Conservation (phyloP, 2,113 vertebrate genomes). For the Phaethornis superciliosus region DNA sequence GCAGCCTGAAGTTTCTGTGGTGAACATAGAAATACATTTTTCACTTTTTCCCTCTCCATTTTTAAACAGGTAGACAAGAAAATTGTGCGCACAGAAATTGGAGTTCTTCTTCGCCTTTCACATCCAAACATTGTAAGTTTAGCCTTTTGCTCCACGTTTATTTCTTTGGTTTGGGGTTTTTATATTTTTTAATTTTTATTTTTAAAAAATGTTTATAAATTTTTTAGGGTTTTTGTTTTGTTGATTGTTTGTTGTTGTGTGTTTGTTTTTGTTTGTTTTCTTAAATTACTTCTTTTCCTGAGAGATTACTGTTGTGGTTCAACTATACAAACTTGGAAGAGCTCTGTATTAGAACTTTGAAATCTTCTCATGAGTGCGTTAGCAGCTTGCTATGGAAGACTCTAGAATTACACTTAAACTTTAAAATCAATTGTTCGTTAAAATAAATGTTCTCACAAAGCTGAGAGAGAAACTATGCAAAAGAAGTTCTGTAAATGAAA, state of each 20-base stretch:
- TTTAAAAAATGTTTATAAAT: too few relatives aligned
- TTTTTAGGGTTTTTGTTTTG: too few relatives aligned
- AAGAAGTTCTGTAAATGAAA: neutral
- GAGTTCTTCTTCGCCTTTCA: constrained; percentile 87
- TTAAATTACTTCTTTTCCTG: neutral
- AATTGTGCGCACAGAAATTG: constrained; percentile 89
- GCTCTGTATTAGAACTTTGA: neutral
- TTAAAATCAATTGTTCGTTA: neutral
- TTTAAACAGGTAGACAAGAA: constrained; percentile 88
- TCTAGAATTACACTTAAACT: neutral
- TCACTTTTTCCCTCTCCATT: constrained; percentile 21
- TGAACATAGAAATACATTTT: neutral
- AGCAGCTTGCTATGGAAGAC: neutral
- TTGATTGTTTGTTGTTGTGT: too few relatives aligned
- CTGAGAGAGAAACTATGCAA: neutral
- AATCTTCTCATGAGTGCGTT: neutral
- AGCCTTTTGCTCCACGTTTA: neutral
- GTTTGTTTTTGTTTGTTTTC: too few relatives aligned
- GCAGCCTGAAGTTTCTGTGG: neutral
- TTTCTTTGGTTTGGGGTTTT: neutral
- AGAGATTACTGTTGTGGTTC: neutral
- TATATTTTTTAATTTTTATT: too few relatives aligned
- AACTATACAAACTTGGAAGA: neutral
- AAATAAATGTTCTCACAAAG: neutral
- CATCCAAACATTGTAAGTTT: constrained; percentile 91